Conservation (phyloP, 2,797 vertebrate genomes). For the Hirundo rustica region DNA sequence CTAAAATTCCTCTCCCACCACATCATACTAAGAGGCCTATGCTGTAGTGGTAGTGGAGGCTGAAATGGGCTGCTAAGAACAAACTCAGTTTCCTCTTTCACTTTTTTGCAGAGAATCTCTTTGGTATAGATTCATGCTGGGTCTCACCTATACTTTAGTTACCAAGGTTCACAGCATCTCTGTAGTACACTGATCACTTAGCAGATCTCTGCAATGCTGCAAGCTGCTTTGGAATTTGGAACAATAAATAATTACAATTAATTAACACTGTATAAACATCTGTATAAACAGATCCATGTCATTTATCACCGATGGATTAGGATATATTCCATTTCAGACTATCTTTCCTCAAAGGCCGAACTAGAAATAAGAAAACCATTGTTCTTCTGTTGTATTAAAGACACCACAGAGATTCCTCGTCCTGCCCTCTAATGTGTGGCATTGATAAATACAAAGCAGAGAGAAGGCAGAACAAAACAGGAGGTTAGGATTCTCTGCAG, state of each 20-base stretch:
- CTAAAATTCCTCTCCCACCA: background rate
- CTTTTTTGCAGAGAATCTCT: background rate
- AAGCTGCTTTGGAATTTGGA: background rate
- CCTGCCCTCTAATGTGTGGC: background rate
- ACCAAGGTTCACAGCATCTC: background rate
- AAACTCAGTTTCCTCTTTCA: background rate
- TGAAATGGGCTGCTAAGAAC: background rate
- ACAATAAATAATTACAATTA: background rate
- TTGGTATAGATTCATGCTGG: background rate
- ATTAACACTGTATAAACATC: background rate
- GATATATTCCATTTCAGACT: background rate
- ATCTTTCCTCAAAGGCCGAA: background rate
- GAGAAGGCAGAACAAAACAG: background rate
- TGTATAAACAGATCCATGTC: background rate
- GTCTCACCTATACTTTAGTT: background rate
- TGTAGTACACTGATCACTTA: background rate
- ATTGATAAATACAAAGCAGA: background rate
- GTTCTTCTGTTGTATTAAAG: background rate
- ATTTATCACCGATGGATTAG: background rate
- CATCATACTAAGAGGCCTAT: accelerated
- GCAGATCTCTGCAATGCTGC: background rate
- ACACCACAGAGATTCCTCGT: background rate
- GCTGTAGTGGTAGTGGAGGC: background rate
- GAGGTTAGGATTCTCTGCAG: background rate
- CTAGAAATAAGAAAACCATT: background rate